A percentile compares a stretch with the other conserved stretches of the same genome.
phyloP scores from a whole-genome alignment of 1,140 invertebrate genomes.

The Drosophila littoralis region DNA sequence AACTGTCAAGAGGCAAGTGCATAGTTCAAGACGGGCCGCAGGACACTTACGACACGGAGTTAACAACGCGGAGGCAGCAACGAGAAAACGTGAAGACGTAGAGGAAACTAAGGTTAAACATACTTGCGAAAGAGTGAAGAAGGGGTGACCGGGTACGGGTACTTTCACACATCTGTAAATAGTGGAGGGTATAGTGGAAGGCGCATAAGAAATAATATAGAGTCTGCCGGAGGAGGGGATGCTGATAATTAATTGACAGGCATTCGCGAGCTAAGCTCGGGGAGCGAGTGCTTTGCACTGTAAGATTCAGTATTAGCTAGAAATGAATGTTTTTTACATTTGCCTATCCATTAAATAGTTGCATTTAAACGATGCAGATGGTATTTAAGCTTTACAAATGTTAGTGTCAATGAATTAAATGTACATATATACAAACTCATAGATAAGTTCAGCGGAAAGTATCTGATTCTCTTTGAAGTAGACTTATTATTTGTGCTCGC shows the following conservation, averaged over 20 bases:
- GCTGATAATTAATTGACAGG: not conserved
- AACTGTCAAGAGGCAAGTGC: no score
- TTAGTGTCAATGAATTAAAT: slow-evolving; percentile 31
- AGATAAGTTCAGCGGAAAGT: slow-evolving; percentile 16
- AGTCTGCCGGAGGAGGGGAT: not conserved
- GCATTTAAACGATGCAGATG: slow-evolving; percentile 21
- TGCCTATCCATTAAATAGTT: slow-evolving; percentile 9
- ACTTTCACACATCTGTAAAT: slow-evolving; percentile 19
- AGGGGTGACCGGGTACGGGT: not conserved
- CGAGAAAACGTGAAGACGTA: no score
- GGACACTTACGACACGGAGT: no score
- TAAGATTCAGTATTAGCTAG: not conserved
- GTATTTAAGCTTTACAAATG: slow-evolving; percentile 37
- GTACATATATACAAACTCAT: slow-evolving; percentile 45
- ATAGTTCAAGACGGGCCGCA: no score
- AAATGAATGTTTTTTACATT: not conserved
- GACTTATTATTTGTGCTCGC: slow-evolving; percentile 34
- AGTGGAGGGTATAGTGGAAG: not conserved
- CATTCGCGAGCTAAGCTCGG: not conserved
- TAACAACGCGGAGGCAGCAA: slow-evolving; percentile 13
- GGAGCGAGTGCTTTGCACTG: not conserved
- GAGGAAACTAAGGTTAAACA: not conserved
- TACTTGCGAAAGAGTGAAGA: slow-evolving; percentile 5
- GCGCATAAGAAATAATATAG: no score
- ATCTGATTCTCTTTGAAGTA: not conserved